Conservation (phyloP, 2,888 invertebrate species). For the Protonemura montana region DNA sequence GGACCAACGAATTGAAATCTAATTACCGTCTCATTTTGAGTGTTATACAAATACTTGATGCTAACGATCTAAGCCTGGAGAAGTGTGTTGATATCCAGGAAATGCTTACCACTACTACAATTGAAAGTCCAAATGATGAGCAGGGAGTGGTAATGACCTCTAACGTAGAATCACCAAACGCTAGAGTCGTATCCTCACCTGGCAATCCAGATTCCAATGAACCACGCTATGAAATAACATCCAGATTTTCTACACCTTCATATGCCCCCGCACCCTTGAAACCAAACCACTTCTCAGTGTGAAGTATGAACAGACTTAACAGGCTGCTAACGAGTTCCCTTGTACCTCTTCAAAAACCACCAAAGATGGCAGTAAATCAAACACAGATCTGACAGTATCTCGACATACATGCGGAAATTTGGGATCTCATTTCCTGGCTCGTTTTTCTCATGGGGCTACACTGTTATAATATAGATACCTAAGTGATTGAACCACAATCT, state of each 20-base stretch:
- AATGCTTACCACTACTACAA: neutral
- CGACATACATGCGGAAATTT: too few species aligned
- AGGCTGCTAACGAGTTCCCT: too few species aligned
- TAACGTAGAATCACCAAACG: neutral
- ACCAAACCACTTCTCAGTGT: neutral
- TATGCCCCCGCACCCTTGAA: neutral
- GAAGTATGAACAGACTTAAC: too few species aligned
- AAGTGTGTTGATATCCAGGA: neutral
- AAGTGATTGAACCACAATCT: too few species aligned
- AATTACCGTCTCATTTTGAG: neutral
- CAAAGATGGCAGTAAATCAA: too few species aligned
- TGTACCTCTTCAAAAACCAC: too few species aligned
- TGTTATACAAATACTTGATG: neutral
- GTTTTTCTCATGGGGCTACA: too few species aligned
- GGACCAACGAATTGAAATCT: neutral
- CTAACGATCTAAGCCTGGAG: neutral
- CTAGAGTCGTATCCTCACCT: neutral
- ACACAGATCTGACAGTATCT: too few species aligned
- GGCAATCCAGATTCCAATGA: neutral
- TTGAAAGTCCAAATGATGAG: neutral
- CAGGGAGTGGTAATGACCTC: neutral
- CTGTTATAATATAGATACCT: too few species aligned
- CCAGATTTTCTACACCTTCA: neutral
- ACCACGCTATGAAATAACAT: neutral
- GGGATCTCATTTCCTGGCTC: too few species aligned